Evolutionary conservation across 2,888 invertebrate species (phyloP).

Genomic region (Torymus aiolomorphi): DNA sequence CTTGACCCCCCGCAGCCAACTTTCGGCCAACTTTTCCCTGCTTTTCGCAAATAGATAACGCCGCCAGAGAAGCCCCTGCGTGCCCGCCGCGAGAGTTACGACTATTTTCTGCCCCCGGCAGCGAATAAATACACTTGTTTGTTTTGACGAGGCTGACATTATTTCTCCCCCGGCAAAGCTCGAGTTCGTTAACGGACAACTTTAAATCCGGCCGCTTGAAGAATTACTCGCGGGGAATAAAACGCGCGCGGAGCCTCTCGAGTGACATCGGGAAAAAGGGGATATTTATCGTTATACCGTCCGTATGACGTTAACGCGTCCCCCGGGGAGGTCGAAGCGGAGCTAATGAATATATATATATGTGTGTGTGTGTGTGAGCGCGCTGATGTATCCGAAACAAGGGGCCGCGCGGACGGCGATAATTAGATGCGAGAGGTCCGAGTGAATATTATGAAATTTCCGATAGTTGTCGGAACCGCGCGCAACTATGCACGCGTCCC

Average conservation of each 20-base stretch:
- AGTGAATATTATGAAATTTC: conserved; percentile 26
- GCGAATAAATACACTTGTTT: conserved; percentile 1
- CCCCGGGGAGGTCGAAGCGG: not conserved
- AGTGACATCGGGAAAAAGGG: not conserved
- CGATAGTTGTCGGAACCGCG: conserved; percentile 5
- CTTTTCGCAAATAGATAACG: conserved; percentile 15
- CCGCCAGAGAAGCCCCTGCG: no score
- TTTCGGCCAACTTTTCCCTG: conserved; percentile 3
- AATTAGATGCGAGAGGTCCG: not conserved
- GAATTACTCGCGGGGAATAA: no score
- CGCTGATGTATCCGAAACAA: not conserved
- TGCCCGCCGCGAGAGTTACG: not conserved
- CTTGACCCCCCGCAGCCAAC: conserved; percentile 13
- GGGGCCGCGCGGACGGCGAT: no score
- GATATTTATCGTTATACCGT: conserved; percentile 7
- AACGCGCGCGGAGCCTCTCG: no score
- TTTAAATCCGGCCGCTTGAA: not conserved
- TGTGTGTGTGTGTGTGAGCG: not conserved
- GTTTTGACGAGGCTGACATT: conserved; percentile 4
- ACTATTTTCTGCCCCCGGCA: not conserved
- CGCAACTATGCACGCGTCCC: not conserved
- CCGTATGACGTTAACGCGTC: not conserved
- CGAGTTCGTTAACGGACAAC: not conserved
- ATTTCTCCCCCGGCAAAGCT: no score
- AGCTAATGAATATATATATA: conserved; percentile 28